Conservation (phyloP, 1,140 invertebrate species). For the Sitobion miscanthi region DNA sequence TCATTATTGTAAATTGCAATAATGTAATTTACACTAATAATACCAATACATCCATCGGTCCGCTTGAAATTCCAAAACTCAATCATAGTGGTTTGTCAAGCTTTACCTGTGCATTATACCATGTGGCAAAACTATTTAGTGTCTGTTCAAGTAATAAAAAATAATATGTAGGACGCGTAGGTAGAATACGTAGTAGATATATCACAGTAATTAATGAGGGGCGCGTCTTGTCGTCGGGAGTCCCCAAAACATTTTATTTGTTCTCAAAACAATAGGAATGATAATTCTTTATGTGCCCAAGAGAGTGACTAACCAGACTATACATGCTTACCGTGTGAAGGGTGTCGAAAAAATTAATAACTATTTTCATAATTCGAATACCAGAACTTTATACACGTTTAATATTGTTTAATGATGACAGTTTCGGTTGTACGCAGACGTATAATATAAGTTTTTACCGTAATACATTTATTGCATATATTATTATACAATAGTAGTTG, state of each 20-base stretch:
- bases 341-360: not conserved
- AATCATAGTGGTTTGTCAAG: not conserved
- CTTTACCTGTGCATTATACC: too few species aligned
- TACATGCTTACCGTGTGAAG: not conserved
- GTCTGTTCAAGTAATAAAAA: not conserved
- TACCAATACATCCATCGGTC: not conserved
- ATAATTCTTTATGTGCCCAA: not conserved
- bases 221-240: not conserved
- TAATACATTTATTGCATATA: too few species aligned
- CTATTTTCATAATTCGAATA: not conserved
- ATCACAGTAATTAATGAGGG: not conserved
- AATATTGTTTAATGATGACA: too few species aligned
- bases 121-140: not conserved
- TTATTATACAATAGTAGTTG: too few species aligned
- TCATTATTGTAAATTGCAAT: not conserved
- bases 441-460: too few species aligned
- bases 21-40: not conserved
- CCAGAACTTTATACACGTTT: too few species aligned
- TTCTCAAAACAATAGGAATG: slow-evolving; percentile 15
- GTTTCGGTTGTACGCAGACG: too few species aligned
- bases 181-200: not conserved
- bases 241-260: not conserved
- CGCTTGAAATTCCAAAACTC: not conserved
- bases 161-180: not conserved
- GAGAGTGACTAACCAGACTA: not conserved